Conservation (phyloP, 1,140 invertebrate species). For the Whitmania pigra region DNA sequence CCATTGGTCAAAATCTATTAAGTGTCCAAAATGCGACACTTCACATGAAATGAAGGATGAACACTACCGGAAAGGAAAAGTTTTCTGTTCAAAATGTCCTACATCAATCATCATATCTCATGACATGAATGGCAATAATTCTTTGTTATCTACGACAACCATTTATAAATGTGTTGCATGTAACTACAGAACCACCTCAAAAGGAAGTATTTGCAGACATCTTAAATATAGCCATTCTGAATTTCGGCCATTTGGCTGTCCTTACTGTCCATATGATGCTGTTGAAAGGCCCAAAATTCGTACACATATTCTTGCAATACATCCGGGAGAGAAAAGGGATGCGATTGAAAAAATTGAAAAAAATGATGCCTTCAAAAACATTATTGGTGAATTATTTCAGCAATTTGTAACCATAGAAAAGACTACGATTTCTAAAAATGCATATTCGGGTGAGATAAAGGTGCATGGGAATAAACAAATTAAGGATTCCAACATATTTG, state of each 20-base stretch:
- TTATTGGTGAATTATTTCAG: constrained; percentile 14
- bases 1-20: constrained; percentile 12
- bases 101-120: constrained; percentile 5
- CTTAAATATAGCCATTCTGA: constrained; percentile 22
- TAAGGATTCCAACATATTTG: background rate
- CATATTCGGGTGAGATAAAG: background rate
- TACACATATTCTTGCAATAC: constrained; percentile 11
- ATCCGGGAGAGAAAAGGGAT: constrained; percentile 7
- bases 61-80: background rate
- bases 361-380: constrained; percentile 5
- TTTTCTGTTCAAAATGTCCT: constrained; percentile 12
- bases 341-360: background rate
- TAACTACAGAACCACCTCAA: constrained; percentile 11
- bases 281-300: constrained; percentile 17
- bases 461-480: background rate
- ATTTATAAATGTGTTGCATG: constrained; percentile 14
- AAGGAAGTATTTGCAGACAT: constrained; percentile 18
- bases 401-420: background rate
- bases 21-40: constrained; percentile 11
- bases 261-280: constrained; percentile 19
- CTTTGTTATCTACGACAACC: background rate
- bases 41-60: background rate
- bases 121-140: constrained; percentile 7
- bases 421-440: background rate
- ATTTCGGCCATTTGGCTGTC: constrained; percentile 15